Base-by-base conservation (phyloP, 37 sponge, comb jelly and placozoan genomes). In the Diacarnus erythraeanus region DNA sequence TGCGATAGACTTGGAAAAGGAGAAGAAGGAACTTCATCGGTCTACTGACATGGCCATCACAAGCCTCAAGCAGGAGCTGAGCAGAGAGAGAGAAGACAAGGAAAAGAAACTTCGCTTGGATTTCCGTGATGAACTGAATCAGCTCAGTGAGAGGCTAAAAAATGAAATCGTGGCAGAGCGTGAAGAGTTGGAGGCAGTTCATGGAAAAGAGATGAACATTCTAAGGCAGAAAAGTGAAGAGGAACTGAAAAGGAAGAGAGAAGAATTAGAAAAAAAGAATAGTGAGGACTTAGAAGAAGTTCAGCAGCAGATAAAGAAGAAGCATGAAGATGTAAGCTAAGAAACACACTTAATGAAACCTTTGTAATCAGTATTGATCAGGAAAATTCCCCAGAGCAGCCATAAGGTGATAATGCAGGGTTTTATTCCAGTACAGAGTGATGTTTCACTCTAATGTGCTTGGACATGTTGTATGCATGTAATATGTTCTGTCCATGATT, bases 21-120 rank as follows among this genome's bases (percentile, higher is more conserved):
- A 81, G 47, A 81, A 87, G 70, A 60, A 35, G 33, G 33, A 60
- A 2, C 51, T 87, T 59, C 66, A 35, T 47, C 35, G 58, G 29
- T 76, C 54, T 25, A 76, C 42, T 37, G 72, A 75, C 44, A 76
- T 10, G 2, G 58, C 71, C 5, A 25, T 75, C 27, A 60, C 26
- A 18, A 80, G 60, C 0, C 58, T 76, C 18, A 34, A 57, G 2
- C 30, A 38, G 60, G 57, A 79, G 59, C 65, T 89, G 0, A 30
- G 65, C 33, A 64, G 74, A 22, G 63, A 83, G 74, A 72, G 73
- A 35, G 80, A 35, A 0, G 29, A 17, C 18, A 64, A 72, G 74
- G 74, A 60, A 72, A 1, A 34, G 8, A 27, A 44, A 22, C 41
- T 76, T 4, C 76, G 76, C 30, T 22, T 41, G 1, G 15, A 0